Evolutionary conservation across 2,797 vertebrate species (phyloP).

Genomic region (Amphiprion clarkii): DNA sequence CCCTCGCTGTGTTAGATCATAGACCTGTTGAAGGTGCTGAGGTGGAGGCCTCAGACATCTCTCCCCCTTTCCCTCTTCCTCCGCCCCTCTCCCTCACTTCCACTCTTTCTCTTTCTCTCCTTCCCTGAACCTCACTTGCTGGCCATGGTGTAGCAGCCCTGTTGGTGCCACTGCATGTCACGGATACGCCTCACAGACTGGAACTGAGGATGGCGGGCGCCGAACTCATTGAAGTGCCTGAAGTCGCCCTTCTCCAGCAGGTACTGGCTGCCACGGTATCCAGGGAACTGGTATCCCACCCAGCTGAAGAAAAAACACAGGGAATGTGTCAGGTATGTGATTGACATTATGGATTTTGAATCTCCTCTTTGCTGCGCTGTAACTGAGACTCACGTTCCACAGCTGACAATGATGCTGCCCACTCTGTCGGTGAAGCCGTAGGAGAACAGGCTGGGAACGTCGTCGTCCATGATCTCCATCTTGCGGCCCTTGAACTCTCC

Average conservation of each 20-base stretch:
- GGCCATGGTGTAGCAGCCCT: slow-evolving; percentile 88
- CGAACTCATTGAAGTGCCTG: slow-evolving; percentile 89
- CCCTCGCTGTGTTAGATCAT: slow-evolving; percentile 51
- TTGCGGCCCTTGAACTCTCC: slow-evolving; percentile 90
- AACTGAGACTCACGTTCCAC: slow-evolving; percentile 85
- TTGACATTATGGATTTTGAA: neutral
- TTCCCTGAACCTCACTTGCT: slow-evolving; percentile 86
- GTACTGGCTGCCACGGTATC: slow-evolving; percentile 89
- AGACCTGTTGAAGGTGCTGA: slow-evolving; percentile 54
- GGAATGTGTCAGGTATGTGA: neutral
- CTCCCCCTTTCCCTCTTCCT: slow-evolving; percentile 84
- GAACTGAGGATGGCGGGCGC: slow-evolving; percentile 85
- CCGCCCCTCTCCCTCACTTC: slow-evolving; percentile 83
- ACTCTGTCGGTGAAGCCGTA: slow-evolving; percentile 90
- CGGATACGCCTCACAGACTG: slow-evolving; percentile 89
- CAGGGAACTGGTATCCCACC: slow-evolving; percentile 89
- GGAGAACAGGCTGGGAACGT: slow-evolving; percentile 88
- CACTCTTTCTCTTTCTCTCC: slow-evolving; percentile 86
- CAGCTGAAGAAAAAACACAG: slow-evolving; percentile 69
- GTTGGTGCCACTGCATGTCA: slow-evolving; percentile 90
- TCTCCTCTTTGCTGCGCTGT: neutral
- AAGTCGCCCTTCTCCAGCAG: slow-evolving; percentile 89
- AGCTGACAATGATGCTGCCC: slow-evolving; percentile 88
- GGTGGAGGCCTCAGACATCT: slow-evolving; percentile 80
- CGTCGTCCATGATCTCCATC: slow-evolving; percentile 91